Percentiles rank a stretch among this genome's conserved stretches.
Conservation (phyloP, 1,140 invertebrate species). For the Radopholus similis region DNA sequence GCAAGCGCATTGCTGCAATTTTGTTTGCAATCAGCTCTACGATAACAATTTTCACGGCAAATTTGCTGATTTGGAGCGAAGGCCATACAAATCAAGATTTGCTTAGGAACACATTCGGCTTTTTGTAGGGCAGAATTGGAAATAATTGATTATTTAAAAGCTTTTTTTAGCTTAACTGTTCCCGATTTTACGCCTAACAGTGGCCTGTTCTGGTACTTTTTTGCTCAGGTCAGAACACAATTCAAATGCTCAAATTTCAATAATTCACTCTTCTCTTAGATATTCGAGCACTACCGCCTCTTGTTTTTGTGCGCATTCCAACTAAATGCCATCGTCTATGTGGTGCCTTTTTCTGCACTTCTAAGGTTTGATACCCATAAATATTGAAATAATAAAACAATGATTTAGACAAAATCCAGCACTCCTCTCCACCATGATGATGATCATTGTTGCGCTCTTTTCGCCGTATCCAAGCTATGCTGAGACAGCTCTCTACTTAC, state of each 20-base stretch:
- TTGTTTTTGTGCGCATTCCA: slow-evolving; percentile 95
- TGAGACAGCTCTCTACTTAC: slow-evolving; percentile 86
- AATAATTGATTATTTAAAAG: slow-evolving; percentile 37
- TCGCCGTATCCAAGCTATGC: slow-evolving; percentile 92
- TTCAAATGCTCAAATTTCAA: background rate
- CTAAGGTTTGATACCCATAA: slow-evolving; percentile 65
- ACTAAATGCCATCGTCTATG: slow-evolving; percentile 87
- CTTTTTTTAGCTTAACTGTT: slow-evolving; percentile 66
- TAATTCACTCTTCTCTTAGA: slow-evolving; percentile 58
- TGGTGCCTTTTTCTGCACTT: slow-evolving; percentile 79
- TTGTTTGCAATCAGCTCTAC: slow-evolving; percentile 31
- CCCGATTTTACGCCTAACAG: slow-evolving; percentile 93
- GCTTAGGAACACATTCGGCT: slow-evolving; percentile 75
- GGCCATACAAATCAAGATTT: background rate
- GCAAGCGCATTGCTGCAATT: background rate
- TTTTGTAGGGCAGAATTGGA: slow-evolving; percentile 69
- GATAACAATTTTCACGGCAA: slow-evolving; percentile 47
- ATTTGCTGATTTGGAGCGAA: slow-evolving; percentile 40
- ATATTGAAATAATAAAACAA: background rate
- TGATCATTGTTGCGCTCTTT: slow-evolving; percentile 82
- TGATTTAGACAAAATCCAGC: slow-evolving; percentile 72
- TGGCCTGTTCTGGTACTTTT: slow-evolving; percentile 98
- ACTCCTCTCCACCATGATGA: slow-evolving; percentile 76
- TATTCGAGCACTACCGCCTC: slow-evolving; percentile 95
- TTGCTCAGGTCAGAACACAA: slow-evolving; percentile 72